These are phyloP conservation scores for Natrix natrix DNA, from an alignment of 2,797 vertebrate genomes.

Conservation along the genomic window DNA sequence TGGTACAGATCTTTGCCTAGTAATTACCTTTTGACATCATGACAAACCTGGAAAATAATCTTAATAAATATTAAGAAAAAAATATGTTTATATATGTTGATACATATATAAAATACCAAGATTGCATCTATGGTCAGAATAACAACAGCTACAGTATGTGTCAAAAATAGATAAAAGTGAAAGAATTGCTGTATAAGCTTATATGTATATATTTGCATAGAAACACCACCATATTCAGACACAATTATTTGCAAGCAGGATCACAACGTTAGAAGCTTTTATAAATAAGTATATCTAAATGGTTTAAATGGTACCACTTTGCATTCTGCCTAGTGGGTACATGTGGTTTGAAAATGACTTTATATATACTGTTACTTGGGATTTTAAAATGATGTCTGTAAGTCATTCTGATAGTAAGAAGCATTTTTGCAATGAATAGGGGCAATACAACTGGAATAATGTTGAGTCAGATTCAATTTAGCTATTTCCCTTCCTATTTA, in stretches of 20 bases:
- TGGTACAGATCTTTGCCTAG: not conserved
- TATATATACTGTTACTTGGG: not conserved
- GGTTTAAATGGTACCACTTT: not conserved
- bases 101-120: not conserved
- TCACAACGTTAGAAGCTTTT: not conserved
- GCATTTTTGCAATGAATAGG: not conserved
- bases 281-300: not conserved
- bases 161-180: not conserved
- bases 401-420: not conserved
- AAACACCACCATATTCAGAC: not conserved
- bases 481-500: not conserved
- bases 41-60: not conserved
- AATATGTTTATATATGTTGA: not conserved
- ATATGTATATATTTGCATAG: not conserved
- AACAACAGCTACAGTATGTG: not conserved
- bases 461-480: not conserved
- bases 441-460: not conserved
- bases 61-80: not conserved
- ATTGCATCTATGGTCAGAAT: not conserved
- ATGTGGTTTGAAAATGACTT: not conserved
- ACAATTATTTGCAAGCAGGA: not conserved
- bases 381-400: constrained; percentile 1
- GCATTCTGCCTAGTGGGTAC: not conserved
- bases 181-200: not conserved
- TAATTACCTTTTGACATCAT: not conserved